These are phyloP conservation scores for Leptodactylus fallax DNA, from an alignment of 2,797 vertebrate genomes.

Conservation along the genomic window DNA sequence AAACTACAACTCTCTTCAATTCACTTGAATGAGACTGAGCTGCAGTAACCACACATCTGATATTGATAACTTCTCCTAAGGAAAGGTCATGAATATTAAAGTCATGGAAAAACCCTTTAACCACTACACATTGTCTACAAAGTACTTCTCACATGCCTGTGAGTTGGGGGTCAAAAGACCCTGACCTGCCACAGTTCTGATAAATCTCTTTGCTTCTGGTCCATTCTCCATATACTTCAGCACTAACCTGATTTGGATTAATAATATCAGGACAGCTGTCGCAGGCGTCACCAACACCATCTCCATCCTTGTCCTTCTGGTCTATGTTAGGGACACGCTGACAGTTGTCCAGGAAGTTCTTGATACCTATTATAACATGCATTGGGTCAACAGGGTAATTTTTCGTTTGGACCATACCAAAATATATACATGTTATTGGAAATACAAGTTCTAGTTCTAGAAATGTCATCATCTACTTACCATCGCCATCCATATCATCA, in stretches of 20 bases:
- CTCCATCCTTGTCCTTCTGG: conserved; percentile 89
- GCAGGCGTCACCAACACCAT: conserved; percentile 95
- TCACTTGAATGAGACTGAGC: too few relatives aligned
- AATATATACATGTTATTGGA: background rate
- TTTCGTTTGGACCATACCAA: too few relatives aligned
- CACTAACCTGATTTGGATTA: conserved; percentile 94
- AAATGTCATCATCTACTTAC: conserved; percentile 70
- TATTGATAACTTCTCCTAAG: too few relatives aligned
- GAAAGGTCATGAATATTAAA: too few relatives aligned
- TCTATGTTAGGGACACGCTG: conserved; percentile 87
- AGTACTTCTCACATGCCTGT: background rate
- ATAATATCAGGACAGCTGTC: conserved; percentile 96
- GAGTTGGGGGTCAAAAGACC: background rate
- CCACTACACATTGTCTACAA: background rate
- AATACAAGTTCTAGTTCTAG: background rate
- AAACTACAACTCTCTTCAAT: too few relatives aligned
- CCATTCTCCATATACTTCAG: too few relatives aligned
- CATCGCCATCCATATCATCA: conserved; percentile 98
- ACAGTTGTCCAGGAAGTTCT: conserved; percentile 96
- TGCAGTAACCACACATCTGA: too few relatives aligned
- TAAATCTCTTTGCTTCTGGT: background rate
- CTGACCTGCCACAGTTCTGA: background rate
- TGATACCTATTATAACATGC: conserved; percentile 80
- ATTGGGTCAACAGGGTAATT: background rate
- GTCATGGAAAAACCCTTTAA: too few relatives aligned